These are phyloP conservation scores for Opisthocomus hoazin DNA, from an alignment of 2,113 vertebrate species.

Conservation along the genomic window DNA sequence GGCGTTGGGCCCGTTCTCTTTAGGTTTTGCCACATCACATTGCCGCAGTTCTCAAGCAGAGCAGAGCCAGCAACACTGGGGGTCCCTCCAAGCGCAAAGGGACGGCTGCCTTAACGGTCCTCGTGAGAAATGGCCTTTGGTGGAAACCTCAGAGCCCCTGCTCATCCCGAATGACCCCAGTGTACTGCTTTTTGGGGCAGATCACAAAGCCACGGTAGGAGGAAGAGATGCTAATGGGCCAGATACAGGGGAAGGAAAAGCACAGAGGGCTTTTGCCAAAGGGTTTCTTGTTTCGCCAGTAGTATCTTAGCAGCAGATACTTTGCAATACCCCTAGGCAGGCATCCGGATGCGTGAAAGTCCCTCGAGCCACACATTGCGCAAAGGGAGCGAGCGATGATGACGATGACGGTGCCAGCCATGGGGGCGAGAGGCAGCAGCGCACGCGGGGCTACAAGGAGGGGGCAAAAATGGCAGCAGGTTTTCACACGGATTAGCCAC, in stretches of 20 bases:
- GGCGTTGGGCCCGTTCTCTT: fast-evolving
- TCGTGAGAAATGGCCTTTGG: neutral
- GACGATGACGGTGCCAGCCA: neutral
- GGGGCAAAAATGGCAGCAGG: neutral
- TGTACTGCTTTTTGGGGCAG: fast-evolving
- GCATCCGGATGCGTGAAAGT: fast-evolving
- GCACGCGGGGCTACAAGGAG: fast-evolving
- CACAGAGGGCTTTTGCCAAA: neutral
- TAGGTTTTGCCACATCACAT: neutral
- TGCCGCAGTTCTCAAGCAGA: neutral
- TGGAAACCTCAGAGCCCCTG: neutral
- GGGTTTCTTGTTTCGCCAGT: neutral
- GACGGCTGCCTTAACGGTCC: fast-evolving
- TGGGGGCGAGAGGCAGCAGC: neutral
- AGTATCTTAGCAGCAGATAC: neutral
- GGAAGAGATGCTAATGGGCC: neutral
- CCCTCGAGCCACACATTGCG: fast-evolving
- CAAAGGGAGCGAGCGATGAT: neutral
- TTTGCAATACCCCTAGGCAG: neutral
- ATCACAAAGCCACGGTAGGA: neutral
- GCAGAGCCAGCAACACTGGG: neutral
- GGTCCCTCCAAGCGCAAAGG: neutral
- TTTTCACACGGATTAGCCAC: neutral
- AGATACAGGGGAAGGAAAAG: neutral
- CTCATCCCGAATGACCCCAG: neutral